Percentiles rank a stretch among this genome's conserved stretches.
Evolutionary conservation across 1,140 invertebrate species (phyloP).

Genomic region (Aphis craccivora): DNA sequence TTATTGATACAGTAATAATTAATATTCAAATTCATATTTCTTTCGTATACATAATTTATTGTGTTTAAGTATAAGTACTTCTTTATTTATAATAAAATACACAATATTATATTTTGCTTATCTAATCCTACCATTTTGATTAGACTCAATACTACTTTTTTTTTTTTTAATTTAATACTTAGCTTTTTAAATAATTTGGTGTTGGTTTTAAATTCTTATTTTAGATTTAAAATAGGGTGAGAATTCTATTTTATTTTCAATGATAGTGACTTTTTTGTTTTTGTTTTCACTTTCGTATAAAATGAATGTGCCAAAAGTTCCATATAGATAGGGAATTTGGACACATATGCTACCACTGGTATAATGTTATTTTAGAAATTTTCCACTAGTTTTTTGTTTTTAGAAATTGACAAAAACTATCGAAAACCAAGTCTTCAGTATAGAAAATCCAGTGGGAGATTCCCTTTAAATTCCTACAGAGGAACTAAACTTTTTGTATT

Average conservation of each 20-base stretch:
- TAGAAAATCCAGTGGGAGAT: neutral
- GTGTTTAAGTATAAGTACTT: neutral
- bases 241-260: neutral
- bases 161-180: too few species aligned
- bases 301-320: neutral
- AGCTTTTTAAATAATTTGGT: neutral
- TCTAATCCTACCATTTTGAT: too few species aligned
- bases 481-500: neutral
- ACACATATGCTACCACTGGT: neutral
- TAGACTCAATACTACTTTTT: too few species aligned
- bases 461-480: neutral
- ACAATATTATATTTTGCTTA: neutral
- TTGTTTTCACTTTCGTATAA: neutral
- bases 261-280: neutral
- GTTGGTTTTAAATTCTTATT: neutral
- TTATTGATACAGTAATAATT: neutral
- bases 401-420: neutral
- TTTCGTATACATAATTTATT: neutral
- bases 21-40: neutral
- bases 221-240: neutral
- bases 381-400: neutral
- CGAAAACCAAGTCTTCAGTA: neutral
- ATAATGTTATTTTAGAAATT: constrained; percentile 13
- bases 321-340: neutral
- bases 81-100: neutral